Base-by-base conservation (phyloP, 2,797 vertebrate species). In the Thaleichthys pacificus region DNA sequence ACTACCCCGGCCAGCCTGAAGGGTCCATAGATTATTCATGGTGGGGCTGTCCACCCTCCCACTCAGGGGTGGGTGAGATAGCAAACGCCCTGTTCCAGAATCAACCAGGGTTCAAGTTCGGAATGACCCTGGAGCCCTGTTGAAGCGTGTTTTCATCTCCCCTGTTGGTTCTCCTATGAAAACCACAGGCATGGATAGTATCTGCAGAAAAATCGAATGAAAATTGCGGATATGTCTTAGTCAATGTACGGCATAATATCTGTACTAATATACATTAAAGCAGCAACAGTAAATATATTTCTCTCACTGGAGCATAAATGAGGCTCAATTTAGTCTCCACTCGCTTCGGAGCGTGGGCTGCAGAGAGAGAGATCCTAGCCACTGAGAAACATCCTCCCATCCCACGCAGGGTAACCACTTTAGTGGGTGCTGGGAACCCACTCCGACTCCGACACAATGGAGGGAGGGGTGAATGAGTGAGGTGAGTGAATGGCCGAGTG, bases 371-470 rank as follows among this genome's bases (percentile, higher is more conserved):
- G 28, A 17, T 5, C 28, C 28, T 38, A n/a, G 15, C 51, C 51
- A 56, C 61, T 5, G 19, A 21, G 61, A 47, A 49, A 49, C 21
- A 49, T 42, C 38, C 57, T 21, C 35, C 38, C 21, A 15, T n/a
- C 28, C 14, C 26, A 28, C 64, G 62, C 69, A 77, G 74, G 63
- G 71, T 74, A 77, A 75, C 67, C 65, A 61, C 60, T 78, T 66
- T 49, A 69, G n/a, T 66, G 70, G 77, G 73, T 68, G 58, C 71
- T 21, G 66, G 61, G 74, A 69, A 84, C 80, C 80, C 79, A 57
- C 78, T 64, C 68, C 66, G 28, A 30, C 28, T 30, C 66, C 76
- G 77, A 68, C 66, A 68, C 3, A 54, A 47, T 3, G 12, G 42
- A 47, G 42, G 42, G 42, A 47, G 12, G 12, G 42, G 8, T 47